Conservation (phyloP, 2,113 vertebrate genomes). For the Loxodonta africana region DNA sequence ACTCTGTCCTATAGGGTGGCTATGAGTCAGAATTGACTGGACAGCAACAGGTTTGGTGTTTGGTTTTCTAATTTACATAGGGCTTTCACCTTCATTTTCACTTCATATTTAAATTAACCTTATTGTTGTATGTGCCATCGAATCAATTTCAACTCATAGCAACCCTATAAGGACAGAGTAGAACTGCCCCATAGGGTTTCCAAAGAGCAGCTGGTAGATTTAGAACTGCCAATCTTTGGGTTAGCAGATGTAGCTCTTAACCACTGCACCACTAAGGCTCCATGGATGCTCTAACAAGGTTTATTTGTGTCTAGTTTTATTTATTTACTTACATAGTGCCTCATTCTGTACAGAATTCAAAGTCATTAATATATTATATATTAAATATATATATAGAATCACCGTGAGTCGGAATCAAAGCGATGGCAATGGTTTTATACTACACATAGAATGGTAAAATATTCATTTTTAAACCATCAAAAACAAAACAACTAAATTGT, state of each 20-base stretch:
- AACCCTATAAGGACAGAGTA: background rate
- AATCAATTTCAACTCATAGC: background rate
- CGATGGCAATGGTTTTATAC: background rate
- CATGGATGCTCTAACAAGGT: background rate
- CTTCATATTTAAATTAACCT: background rate
- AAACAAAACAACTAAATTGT: background rate
- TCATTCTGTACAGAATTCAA: constrained; percentile 1
- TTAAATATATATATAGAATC: background rate
- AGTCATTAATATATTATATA: background rate
- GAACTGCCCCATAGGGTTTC: background rate
- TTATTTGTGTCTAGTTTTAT: constrained; percentile 1
- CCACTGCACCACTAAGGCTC: background rate
- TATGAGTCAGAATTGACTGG: too few species aligned
- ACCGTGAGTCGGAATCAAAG: too few species aligned
- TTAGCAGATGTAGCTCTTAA: background rate
- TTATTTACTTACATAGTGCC: constrained; percentile 34
- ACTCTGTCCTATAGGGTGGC: too few species aligned
- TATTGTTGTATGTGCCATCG: background rate
- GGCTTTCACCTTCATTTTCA: background rate
- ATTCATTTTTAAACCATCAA: constrained; percentile 12
- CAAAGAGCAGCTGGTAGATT: background rate
- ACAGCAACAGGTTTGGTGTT: too few species aligned
- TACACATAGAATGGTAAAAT: background rate
- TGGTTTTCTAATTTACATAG: background rate
- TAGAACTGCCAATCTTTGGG: background rate